phyloP scores from a whole-genome alignment of 2,113 vertebrate genomes.

The Triplophysa siluroides region DNA sequence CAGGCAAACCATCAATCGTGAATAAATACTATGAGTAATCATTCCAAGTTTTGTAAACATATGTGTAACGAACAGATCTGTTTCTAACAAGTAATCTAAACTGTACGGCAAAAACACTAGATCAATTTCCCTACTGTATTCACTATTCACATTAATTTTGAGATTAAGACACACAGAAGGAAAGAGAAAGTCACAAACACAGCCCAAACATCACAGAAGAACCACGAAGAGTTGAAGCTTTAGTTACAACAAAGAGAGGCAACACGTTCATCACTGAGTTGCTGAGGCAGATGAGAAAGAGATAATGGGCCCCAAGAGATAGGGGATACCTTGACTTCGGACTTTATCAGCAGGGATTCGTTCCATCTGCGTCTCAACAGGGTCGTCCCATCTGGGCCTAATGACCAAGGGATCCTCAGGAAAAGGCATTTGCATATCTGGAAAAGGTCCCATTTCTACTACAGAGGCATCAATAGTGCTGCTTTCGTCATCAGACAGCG shows the following conservation, averaged over 20 bases:
- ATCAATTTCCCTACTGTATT: constrained; percentile 39
- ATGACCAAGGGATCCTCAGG: constrained; percentile 95
- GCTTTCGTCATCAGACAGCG: constrained; percentile 90
- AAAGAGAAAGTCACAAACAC: constrained; percentile 78
- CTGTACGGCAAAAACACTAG: not conserved
- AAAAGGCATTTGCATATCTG: constrained; percentile 85
- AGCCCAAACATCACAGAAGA: constrained; percentile 74
- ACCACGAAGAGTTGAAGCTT: constrained; percentile 76
- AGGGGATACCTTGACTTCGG: constrained; percentile 95
- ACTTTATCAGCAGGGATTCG: constrained; percentile 96
- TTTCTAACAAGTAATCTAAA: not conserved
- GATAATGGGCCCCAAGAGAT: constrained; percentile 84
- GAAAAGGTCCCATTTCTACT: constrained; percentile 87
- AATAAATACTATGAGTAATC: constrained; percentile 3
- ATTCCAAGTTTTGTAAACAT: not conserved
- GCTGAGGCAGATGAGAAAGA: constrained; percentile 83
- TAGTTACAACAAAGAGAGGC: constrained; percentile 78
- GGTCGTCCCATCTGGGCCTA: constrained; percentile 96
- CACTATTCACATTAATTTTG: constrained; percentile 84
- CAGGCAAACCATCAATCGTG: not conserved
- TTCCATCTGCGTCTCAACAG: constrained; percentile 98
- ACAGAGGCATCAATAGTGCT: constrained; percentile 91
- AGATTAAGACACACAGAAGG: constrained; percentile 78
- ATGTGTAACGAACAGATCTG: not conserved
- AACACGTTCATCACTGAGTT: constrained; percentile 77